These are phyloP conservation scores for Pituophis catenifer DNA, from an alignment of 2,113 vertebrate species.

Conservation along the genomic window DNA sequence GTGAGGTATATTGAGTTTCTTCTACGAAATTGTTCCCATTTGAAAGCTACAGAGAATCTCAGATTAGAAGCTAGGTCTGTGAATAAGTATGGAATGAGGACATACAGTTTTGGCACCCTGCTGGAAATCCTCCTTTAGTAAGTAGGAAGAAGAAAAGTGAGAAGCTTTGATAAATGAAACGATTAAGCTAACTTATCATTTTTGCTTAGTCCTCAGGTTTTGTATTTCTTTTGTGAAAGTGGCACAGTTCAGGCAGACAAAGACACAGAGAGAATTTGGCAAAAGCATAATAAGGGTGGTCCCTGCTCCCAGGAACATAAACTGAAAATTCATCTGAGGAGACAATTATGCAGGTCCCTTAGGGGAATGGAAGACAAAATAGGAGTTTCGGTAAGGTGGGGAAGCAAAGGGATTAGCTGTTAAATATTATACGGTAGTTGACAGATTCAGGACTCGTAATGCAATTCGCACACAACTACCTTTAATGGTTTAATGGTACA, in stretches of 20 bases:
- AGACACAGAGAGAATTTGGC: background rate
- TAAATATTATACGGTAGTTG: background rate
- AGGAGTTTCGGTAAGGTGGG: background rate
- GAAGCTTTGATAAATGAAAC: background rate
- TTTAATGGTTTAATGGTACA: conserved; percentile 22
- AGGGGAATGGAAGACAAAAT: background rate
- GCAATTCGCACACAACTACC: background rate
- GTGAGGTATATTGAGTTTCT: background rate
- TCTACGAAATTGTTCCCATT: background rate
- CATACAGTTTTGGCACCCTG: background rate
- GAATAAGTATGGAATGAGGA: background rate
- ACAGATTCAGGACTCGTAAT: background rate
- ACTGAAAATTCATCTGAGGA: background rate
- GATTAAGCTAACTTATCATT: background rate
- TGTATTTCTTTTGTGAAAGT: background rate
- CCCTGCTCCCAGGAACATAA: background rate
- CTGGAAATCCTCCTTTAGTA: background rate
- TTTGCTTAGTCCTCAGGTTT: background rate
- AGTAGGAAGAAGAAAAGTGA: background rate
- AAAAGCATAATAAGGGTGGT: background rate
- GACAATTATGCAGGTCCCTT: background rate
- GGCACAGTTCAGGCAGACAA: background rate
- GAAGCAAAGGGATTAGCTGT: background rate
- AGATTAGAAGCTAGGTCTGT: background rate
- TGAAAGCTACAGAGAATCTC: background rate